Conservation (phyloP, 1,140 invertebrate genomes). For the Andrena cerasifolii region DNA sequence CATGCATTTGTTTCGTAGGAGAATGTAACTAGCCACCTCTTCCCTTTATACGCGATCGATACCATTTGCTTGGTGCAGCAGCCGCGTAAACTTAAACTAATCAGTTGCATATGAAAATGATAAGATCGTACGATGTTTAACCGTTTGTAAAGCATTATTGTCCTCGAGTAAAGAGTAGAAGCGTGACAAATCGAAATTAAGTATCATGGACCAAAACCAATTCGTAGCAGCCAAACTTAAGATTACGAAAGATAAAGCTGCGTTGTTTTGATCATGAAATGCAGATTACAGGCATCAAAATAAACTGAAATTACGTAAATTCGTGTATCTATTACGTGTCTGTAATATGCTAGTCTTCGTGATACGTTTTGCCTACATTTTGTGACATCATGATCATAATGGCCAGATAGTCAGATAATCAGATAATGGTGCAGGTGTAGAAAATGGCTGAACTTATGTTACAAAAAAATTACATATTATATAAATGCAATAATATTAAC, state of each 20-base stretch:
- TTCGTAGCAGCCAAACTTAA: background rate
- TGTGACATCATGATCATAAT: background rate
- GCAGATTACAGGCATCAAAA: background rate
- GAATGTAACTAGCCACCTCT: conserved; percentile 22
- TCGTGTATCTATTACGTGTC: background rate
- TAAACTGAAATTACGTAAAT: background rate
- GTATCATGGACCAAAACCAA: background rate
- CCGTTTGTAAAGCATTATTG: background rate
- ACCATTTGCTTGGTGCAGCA: background rate
- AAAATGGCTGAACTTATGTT: background rate
- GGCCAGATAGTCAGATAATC: too few species aligned
- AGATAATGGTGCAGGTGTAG: background rate
- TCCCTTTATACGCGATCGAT: conserved; percentile 22
- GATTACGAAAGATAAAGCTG: background rate
- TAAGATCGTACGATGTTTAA: background rate
- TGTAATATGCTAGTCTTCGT: background rate
- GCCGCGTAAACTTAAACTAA: background rate
- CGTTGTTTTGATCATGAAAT: background rate
- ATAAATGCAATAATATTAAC: too few species aligned
- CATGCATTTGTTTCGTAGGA: conserved; percentile 2
- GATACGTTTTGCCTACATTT: background rate
- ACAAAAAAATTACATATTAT: too few species aligned
- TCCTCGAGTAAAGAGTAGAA: background rate
- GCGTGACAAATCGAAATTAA: background rate
- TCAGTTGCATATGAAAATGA: background rate